phyloP scores from a whole-genome alignment of 2,888 invertebrate species.

The Euplagia quadripunctaria region DNA sequence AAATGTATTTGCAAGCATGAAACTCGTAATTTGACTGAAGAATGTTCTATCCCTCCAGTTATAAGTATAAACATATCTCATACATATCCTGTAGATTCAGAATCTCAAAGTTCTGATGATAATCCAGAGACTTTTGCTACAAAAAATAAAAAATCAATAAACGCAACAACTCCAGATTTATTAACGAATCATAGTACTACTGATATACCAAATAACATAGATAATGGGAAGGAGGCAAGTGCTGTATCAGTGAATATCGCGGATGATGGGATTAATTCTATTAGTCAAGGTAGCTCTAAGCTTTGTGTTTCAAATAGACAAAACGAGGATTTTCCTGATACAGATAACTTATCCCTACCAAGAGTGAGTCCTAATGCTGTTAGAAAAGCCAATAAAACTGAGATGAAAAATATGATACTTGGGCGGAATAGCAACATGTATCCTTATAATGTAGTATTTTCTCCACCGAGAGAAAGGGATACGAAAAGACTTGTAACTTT shows the following conservation, averaged over 20 bases:
- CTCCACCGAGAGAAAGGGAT: conserved; percentile 73
- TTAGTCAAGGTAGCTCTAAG: conserved; percentile 13
- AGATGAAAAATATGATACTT: conserved; percentile 78
- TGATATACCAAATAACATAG: conserved; percentile 46
- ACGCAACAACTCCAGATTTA: conserved; percentile 85
- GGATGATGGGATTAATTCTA: conserved; percentile 9
- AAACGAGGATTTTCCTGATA: conserved; percentile 72
- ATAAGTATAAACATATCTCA: conserved; percentile 89
- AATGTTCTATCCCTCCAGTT: conserved; percentile 76
- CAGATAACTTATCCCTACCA: conserved; percentile 69
- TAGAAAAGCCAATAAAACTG: conserved; percentile 55
- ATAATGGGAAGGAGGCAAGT: conserved; percentile 34
- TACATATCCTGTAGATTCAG: conserved; percentile 79
- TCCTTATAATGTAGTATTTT: conserved; percentile 80
- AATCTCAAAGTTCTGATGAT: conserved; percentile 84
- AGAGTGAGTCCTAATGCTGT: conserved; percentile 62
- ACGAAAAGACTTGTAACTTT: conserved; percentile 73
- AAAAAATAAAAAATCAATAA: conserved; percentile 39
- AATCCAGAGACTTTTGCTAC: conserved; percentile 65
- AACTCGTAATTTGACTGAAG: conserved; percentile 57
- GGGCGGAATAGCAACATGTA: conserved; percentile 74
- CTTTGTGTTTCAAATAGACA: conserved; percentile 33
- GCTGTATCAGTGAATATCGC: conserved; percentile 37
- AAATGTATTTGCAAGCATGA: conserved; percentile 44
- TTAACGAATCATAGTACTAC: conserved; percentile 86